phyloP scores from a whole-genome alignment of 2,888 invertebrate species.

The Platypus cylindrus region DNA sequence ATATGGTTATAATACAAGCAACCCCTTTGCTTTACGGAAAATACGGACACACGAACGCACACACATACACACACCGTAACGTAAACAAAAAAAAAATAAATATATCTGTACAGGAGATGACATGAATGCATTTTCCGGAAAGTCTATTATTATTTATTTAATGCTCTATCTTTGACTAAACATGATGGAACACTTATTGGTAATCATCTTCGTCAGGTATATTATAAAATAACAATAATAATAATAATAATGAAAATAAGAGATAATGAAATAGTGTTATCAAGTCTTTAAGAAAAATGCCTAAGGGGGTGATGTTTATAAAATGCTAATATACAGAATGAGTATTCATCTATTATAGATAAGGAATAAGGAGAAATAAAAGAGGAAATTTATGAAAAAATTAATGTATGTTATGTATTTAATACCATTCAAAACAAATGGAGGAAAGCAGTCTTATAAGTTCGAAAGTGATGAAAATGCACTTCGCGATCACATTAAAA shows the following conservation, averaged over 20 bases:
- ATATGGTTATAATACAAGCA: conserved; percentile 35
- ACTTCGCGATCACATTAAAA: background rate
- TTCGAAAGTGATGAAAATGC: conserved; percentile 6
- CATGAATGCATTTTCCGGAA: conserved; percentile 15
- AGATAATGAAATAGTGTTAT: no score
- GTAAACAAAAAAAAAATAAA: conserved; percentile 29
- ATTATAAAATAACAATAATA: conserved; percentile 8
- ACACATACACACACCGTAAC: no score
- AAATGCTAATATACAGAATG: conserved; percentile 20
- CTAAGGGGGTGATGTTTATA: conserved; percentile 12
- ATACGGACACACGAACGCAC: conserved; percentile 15
- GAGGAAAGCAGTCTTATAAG: conserved; percentile 8
- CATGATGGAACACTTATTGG: conserved; percentile 29
- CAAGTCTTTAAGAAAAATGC: conserved; percentile 24
- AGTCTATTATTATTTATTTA: no score
- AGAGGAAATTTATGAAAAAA: conserved; percentile 28
- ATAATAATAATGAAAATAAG: conserved; percentile 11
- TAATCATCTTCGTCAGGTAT: conserved; percentile 29
- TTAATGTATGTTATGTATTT: conserved; percentile 15
- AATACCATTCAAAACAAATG: no score
- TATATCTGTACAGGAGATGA: conserved; percentile 28
- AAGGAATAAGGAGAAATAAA: no score
- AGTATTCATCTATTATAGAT: no score
- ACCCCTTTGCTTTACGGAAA: conserved; percentile 12
- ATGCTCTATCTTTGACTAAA: conserved; percentile 26